A percentile compares a stretch with the other conserved stretches of the same genome.
Conservation (phyloP, 35 echinoderm and acorn worm genomes). For the Lytechinus variegatus region DNA sequence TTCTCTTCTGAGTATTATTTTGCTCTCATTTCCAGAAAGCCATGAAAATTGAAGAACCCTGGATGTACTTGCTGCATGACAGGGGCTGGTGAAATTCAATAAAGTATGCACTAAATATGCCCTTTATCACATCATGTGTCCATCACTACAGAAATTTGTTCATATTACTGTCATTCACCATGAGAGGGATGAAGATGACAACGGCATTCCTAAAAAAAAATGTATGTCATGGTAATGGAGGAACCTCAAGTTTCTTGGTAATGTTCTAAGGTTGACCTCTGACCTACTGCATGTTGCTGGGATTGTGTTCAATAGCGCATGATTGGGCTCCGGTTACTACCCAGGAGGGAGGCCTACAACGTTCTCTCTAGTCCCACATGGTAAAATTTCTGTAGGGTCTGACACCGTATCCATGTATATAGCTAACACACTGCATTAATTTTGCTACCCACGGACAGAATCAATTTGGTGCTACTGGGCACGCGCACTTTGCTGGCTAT, state of each 20-base stretch:
- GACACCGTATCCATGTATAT: constrained; percentile 2
- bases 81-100: background rate
- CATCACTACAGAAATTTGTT: background rate
- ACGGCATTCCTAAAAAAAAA: background rate
- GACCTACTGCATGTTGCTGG: background rate
- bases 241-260: background rate
- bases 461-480: constrained; percentile 36
- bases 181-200: background rate
- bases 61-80: background rate
- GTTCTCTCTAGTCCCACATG: constrained; percentile 9
- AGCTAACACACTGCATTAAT: constrained; percentile 19
- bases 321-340: background rate
- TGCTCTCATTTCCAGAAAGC: background rate
- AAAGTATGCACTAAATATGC: background rate
- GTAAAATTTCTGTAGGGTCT: constrained; percentile 2
- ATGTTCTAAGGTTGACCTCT: background rate
- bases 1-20: background rate
- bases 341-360: background rate
- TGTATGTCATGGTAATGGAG: background rate
- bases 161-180: background rate
- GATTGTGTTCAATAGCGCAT: constrained; percentile 19
- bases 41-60: background rate
- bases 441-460: constrained; percentile 34
- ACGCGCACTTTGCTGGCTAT: constrained; percentile 28
- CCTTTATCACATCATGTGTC: background rate